phyloP scores from a whole-genome alignment of 2,797 vertebrate species.

The Siniperca obscura region DNA sequence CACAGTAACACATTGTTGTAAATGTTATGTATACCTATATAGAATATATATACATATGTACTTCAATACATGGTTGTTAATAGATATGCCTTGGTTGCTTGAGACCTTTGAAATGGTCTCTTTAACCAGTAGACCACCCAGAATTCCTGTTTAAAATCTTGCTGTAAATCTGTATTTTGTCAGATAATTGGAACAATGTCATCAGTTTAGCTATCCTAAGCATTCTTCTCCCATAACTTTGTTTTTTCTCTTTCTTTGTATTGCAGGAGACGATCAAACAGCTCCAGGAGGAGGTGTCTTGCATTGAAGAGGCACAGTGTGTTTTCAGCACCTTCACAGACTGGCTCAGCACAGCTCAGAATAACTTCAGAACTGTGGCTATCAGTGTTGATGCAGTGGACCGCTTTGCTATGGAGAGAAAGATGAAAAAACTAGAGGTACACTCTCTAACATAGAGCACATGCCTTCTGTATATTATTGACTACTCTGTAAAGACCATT shows the following conservation, averaged over 20 bases:
- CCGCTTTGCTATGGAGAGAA: conserved; percentile 90
- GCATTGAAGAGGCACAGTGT: conserved; percentile 90
- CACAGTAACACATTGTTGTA: not conserved
- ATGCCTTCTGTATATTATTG: not conserved
- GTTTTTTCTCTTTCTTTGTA: not conserved
- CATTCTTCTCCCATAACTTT: not conserved
- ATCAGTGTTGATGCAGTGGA: conserved; percentile 88
- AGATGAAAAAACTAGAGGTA: conserved; percentile 96
- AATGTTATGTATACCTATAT: not conserved
- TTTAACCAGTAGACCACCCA: not conserved
- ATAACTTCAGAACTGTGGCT: conserved; percentile 88
- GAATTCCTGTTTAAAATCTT: not conserved
- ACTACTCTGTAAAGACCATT: not conserved
- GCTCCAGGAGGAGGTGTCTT: conserved; percentile 92
- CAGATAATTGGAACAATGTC: not conserved
- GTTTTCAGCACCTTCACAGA: conserved; percentile 89
- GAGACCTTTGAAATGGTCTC: not conserved
- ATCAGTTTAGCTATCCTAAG: not conserved
- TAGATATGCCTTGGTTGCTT: not conserved
- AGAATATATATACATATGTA: not conserved
- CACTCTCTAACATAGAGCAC: not conserved
- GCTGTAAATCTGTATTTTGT: conserved; percentile 14
- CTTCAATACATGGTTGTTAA: not conserved
- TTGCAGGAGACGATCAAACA: conserved; percentile 93
- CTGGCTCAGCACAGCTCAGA: conserved; percentile 90